Evolutionary conservation across 2,888 invertebrate species (phyloP), one percentile per base, ranked within the genome.

Genomic region (Carcina quercana): DNA sequence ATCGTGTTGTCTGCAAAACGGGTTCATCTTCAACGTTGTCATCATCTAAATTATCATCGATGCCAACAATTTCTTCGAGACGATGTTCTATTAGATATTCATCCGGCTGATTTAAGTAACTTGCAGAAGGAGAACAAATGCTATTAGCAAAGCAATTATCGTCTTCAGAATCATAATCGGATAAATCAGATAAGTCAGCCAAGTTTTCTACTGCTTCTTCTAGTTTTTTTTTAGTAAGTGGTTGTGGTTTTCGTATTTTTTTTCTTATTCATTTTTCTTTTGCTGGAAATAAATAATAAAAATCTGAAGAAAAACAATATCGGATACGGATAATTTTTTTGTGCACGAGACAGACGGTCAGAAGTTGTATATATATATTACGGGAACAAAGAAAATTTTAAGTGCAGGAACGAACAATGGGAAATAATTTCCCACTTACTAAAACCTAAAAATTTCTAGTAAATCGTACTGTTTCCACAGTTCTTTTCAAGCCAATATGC

Each of bases 381-480:
- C 21, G n/a, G 21, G 15, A 21, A 28, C 28, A 14, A 15, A 24
- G 30, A 17, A 19, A 19, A 25, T 37, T 37, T 30, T 25, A 14
- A 34, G 22, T 25, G 30, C 34, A 30, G 34, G 30, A 35, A 38
- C 38, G 27, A 35, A 38, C 35, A 38, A 29, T 35, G 38, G 38
- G 32, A 38, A 32, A 38, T 38, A 14, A 32, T 35, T 38, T 38
- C 38, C 38, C 38, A 38, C 38, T 17, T 38, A 29, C 21, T 38
- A 26, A 32, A 38, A 35, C 27, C 38, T 32, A 29, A 35, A 20
- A 38, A 38, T 29, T 26, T 35, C 24, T 15, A 28, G 24, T 8
- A 28, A 37, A 37, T 25, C 21, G 21, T 14, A 21, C 21, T 21
- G 21, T 21, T 21, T 21, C 21, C 13, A 17, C 17, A 17, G 17